A percentile compares a stretch with the other conserved stretches of the same genome.
These are phyloP conservation scores for Hesperia comma DNA, from an alignment of 2,888 invertebrate genomes.

Conservation along the genomic window DNA sequence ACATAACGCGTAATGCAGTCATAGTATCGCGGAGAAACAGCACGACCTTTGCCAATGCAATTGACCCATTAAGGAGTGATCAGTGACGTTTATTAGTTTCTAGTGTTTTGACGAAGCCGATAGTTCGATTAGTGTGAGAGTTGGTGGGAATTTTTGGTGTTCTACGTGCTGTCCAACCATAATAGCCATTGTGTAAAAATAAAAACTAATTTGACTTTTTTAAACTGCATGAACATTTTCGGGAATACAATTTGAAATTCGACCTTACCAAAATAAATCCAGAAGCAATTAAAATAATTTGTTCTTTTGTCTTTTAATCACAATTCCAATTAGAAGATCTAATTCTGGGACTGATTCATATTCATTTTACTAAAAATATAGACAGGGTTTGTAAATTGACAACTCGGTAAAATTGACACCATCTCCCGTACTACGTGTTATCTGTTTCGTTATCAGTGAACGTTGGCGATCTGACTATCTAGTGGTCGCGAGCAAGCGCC, in stretches of 20 bases:
- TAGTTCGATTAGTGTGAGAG: slow-evolving; percentile 33
- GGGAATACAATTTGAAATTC: too few relatives aligned
- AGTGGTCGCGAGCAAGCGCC: slow-evolving; percentile 60
- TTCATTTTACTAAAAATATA: too few relatives aligned
- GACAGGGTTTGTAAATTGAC: not conserved
- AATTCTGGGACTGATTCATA: too few relatives aligned
- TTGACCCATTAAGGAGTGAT: slow-evolving; percentile 26
- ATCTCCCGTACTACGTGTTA: slow-evolving; percentile 50
- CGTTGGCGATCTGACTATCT: slow-evolving; percentile 76
- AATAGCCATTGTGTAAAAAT: too few relatives aligned
- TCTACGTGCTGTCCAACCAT: too few relatives aligned
- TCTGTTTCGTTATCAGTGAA: slow-evolving; percentile 70
- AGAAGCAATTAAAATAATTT: too few relatives aligned
- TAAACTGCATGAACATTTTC: not conserved
- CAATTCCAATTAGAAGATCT: too few relatives aligned
- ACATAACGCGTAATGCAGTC: slow-evolving; percentile 14
- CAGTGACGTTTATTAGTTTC: slow-evolving; percentile 48
- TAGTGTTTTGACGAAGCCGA: slow-evolving; percentile 45
- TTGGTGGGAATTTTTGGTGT: not conserved
- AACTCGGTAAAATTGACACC: not conserved
- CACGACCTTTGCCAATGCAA: slow-evolving; percentile 28
- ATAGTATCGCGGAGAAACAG: slow-evolving; percentile 12
- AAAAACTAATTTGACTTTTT: not conserved
- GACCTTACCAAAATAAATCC: too few relatives aligned
- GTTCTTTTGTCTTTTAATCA: too few relatives aligned